Evolutionary conservation across 2,797 vertebrate species (phyloP).

Genomic region (Peromyscus eremicus): DNA sequence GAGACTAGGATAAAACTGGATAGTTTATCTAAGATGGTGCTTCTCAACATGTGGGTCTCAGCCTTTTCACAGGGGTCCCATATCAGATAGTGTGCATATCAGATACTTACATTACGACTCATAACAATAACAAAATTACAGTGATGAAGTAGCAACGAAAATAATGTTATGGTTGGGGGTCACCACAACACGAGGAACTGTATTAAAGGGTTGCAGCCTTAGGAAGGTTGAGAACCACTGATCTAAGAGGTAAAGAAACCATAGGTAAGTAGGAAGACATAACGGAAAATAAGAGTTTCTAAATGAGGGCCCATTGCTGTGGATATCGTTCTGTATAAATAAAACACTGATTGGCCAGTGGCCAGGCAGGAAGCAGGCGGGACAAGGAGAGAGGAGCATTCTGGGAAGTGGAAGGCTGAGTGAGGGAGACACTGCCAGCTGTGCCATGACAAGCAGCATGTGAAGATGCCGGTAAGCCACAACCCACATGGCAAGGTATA

Average conservation of each 20-base stretch:
- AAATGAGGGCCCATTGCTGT: not conserved
- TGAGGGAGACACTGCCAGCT: too few relatives aligned
- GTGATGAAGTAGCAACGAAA: not conserved
- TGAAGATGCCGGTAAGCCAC: too few relatives aligned
- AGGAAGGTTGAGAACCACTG: not conserved
- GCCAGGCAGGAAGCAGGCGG: too few relatives aligned
- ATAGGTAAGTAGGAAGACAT: not conserved
- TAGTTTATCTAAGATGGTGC: not conserved
- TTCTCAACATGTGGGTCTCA: not conserved
- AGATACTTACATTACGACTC: too few relatives aligned
- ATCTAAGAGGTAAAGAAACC: not conserved
- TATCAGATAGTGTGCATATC: not conserved
- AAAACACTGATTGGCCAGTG: too few relatives aligned
- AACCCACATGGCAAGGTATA: too few relatives aligned
- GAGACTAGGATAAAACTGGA: too few relatives aligned
- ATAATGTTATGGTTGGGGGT: not conserved
- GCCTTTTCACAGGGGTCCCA: not conserved
- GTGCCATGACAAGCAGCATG: too few relatives aligned
- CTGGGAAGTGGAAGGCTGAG: too few relatives aligned
- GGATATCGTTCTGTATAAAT: too few relatives aligned
- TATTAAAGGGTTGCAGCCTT: accelerated
- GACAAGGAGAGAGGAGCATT: too few relatives aligned
- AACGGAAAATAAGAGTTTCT: not conserved
- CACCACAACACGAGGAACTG: not conserved
- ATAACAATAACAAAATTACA: not conserved